These are phyloP conservation scores for Bradypus variegatus DNA, from an alignment of 2,797 vertebrate species.

Conservation along the genomic window DNA sequence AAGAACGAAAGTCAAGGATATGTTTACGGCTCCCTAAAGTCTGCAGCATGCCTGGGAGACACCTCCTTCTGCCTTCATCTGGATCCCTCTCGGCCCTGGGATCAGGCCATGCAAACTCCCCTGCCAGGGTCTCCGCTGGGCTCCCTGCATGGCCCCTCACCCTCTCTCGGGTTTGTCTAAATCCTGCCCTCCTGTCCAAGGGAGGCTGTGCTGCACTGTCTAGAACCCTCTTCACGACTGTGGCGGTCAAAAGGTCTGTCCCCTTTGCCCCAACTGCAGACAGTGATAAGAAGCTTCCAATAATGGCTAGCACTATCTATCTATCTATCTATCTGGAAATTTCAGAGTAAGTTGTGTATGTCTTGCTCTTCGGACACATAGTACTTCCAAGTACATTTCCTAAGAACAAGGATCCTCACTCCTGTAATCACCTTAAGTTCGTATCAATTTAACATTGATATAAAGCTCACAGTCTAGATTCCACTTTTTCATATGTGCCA, in stretches of 20 bases:
- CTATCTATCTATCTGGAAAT: too few relatives aligned
- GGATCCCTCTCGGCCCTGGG: neutral
- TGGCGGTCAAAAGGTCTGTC: neutral
- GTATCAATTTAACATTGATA: too few relatives aligned
- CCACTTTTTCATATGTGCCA: too few relatives aligned
- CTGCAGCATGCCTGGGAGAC: neutral
- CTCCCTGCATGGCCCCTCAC: accelerated
- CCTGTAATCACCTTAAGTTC: too few relatives aligned
- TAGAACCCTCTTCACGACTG: neutral
- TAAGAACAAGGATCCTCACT: too few relatives aligned
- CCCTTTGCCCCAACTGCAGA: neutral
- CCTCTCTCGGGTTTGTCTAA: neutral
- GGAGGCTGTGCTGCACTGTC: neutral
- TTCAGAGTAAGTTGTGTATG: too few relatives aligned
- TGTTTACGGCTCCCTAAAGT: neutral
- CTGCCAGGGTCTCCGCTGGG: neutral
- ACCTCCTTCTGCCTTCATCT: neutral
- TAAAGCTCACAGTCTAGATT: too few relatives aligned
- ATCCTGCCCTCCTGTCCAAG: neutral
- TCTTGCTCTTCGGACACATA: too few relatives aligned
- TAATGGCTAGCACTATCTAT: too few relatives aligned
- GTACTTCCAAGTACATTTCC: too few relatives aligned
- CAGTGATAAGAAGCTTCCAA: neutral
- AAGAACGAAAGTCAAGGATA: neutral
- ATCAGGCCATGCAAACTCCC: neutral